Evolutionary conservation across 1,140 invertebrate species (phyloP).

Genomic region (Caerostris darwini): DNA sequence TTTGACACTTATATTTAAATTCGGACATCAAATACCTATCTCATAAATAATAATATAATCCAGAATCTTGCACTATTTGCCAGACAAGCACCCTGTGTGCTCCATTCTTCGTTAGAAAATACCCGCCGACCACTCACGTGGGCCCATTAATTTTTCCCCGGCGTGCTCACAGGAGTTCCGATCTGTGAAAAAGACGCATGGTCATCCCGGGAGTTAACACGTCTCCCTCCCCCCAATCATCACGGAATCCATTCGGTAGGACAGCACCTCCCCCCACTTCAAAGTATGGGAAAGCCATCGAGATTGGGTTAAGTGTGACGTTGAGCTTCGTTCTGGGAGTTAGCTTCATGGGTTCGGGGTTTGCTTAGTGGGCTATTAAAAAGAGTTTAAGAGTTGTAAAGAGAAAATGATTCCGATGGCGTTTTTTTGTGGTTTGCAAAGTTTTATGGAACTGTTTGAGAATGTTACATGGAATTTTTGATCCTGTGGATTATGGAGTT

Average conservation of each 20-base stretch:
- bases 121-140: neutral
- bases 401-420: too few species aligned
- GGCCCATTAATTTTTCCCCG: neutral
- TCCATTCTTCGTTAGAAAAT: neutral
- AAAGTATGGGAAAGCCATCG: neutral
- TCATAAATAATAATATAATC: too few species aligned
- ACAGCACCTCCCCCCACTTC: neutral
- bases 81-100: neutral
- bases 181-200: neutral
- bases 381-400: neutral
- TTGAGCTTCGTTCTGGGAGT: neutral
- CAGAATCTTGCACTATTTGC: neutral
- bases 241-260: neutral
- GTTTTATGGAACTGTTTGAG: too few species aligned
- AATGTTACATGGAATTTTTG: too few species aligned
- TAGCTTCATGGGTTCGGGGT: neutral
- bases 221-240: neutral
- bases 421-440: too few species aligned
- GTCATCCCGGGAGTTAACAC: neutral
- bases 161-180: neutral
- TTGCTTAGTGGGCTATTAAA: neutral
- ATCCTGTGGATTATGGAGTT: too few species aligned
- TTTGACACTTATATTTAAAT: too few species aligned
- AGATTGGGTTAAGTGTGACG: neutral
- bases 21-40: too few species aligned